Conservation (phyloP, 1,140 invertebrate species). For the Chymomyza costata region DNA sequence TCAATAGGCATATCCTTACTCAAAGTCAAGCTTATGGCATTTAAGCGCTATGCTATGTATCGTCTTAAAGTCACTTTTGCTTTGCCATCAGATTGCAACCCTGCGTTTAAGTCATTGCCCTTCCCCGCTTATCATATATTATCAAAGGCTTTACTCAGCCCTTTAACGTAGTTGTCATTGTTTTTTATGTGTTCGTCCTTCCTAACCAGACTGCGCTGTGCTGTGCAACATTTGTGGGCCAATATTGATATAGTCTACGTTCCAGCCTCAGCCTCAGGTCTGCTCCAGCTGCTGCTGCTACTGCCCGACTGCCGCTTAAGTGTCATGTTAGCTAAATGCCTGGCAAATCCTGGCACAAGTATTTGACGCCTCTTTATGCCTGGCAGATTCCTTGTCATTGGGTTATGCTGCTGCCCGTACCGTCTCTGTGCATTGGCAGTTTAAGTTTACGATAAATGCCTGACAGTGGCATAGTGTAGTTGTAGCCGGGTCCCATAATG, state of each 20-base stretch:
- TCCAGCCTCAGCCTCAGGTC: background rate
- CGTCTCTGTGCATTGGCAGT: conserved; percentile 48
- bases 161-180: conserved; percentile 51
- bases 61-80: no score
- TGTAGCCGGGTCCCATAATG: conserved; percentile 37
- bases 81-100: no score
- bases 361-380: background rate
- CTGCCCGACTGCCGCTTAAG: no score
- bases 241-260: conserved; percentile 50
- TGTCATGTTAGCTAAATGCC: conserved; percentile 66
- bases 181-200: conserved; percentile 49
- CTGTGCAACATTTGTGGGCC: conserved; percentile 43
- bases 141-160: no score
- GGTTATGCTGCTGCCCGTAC: background rate
- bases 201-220: background rate
- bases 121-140: no score
- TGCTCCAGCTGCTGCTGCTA: no score
- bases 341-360: conserved; percentile 49
- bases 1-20: no score
- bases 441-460: conserved; percentile 72
- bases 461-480: conserved; percentile 41
- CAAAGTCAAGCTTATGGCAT: no score
- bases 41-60: no score
- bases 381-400: background rate
- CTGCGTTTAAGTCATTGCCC: conserved; percentile 1